Percentiles rank a stretch among this genome's conserved stretches.
Conservation (phyloP, 2,113 vertebrate species). For the Sardina pilchardus region DNA sequence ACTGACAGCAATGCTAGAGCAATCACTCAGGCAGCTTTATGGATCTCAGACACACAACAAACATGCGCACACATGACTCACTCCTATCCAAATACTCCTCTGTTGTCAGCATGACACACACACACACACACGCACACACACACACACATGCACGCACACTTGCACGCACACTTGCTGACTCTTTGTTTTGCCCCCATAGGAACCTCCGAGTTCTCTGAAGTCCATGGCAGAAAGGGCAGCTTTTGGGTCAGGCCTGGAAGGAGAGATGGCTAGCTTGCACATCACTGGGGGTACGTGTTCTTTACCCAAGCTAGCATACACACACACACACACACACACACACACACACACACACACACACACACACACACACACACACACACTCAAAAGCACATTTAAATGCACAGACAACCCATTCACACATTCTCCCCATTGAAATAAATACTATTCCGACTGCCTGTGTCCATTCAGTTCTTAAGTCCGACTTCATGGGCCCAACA, state of each 20-base stretch:
- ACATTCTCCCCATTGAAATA: not conserved
- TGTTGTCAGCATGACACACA: too few species aligned
- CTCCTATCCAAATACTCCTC: too few species aligned
- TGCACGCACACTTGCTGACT: not conserved
- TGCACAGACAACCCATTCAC: not conserved
- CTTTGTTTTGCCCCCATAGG: constrained; percentile 57
- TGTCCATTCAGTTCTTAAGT: not conserved
- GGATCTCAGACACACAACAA: not conserved
- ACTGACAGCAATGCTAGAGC: not conserved
- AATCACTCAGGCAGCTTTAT: not conserved
- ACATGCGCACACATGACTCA: not conserved
- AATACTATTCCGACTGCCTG: not conserved
- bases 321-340: not conserved
- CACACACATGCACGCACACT: not conserved
- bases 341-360: not conserved
- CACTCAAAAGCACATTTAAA: too few species aligned
- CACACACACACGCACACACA: constrained; percentile 47
- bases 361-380: too few species aligned
- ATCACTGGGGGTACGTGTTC: constrained; percentile 74
- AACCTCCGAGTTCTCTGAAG: constrained; percentile 84
- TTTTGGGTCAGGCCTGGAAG: constrained; percentile 84
- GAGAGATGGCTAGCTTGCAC: constrained; percentile 80
- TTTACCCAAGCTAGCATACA: not conserved
- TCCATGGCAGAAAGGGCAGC: constrained; percentile 87
- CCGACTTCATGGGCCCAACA: too few species aligned